Evolutionary conservation across 2,888 invertebrate genomes (phyloP), one percentile per base, ranked within the genome.

Genomic region (Campoplex nolae): DNA sequence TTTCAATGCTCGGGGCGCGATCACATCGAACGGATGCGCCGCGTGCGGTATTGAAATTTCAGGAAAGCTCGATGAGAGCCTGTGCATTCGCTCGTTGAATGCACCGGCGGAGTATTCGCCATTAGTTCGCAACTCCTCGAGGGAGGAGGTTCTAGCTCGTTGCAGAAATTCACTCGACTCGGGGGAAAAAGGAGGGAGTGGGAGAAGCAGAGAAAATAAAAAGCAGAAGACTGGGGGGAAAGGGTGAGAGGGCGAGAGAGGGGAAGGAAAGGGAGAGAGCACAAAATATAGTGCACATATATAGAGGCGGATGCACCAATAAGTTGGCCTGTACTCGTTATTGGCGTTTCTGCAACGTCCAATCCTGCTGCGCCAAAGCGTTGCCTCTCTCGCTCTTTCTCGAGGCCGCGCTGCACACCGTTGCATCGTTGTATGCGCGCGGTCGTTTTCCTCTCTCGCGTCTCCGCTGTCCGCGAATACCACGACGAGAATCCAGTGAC

Each of bases 301-400:
- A 23, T 23, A 56, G 88, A 88, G 88, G n/a, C n/a, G n/a, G 88
- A 94, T 93, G 94, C 92, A 93, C 91, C 93, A 92, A 23, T 23
- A 23, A 84, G 89, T 89, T 91, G 88, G 90, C 88, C 80, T 88
- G 88, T 88, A 81, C 84, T 84, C 81, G 84, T 75, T 75, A 81
- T 45, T 56, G 68, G 51, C 62, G 77, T 82, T 81, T 84, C 78
- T 87, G 84, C 80, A 80, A 74, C 88, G 78, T 83, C 89, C 90
- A 90, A 90, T 91, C 91, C 89, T 89, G 83, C 28, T 89, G 83
- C 28, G 83, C 83, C 48, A 77, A 23, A 23, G 81, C 87, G 9
- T 80, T 81, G 23, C 83, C 73, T 88, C 84, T 90, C 89, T 56
- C 67, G 67, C 58, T 54, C 65, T 81, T 74, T 67, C 42, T 71